These are phyloP conservation scores for Brachionus koreanus DNA, from an alignment of 1,140 invertebrate species.

Conservation along the genomic window DNA sequence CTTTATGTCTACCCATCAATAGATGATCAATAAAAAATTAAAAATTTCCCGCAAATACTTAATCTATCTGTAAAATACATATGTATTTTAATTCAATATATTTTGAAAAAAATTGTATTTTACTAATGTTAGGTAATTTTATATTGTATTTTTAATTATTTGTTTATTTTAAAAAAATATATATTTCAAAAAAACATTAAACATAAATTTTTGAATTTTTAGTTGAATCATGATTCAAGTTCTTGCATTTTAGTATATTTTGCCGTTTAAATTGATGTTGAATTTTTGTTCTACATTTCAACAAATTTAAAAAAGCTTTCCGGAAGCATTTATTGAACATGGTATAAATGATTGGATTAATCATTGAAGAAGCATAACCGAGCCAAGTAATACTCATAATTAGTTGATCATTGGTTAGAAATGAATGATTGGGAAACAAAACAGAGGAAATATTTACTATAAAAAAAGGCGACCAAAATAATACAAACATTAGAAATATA, in stretches of 20 bases:
- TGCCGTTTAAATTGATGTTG: conserved; percentile 44
- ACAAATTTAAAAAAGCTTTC: conserved; percentile 50
- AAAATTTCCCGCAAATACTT: too few relatives aligned
- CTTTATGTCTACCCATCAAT: too few relatives aligned
- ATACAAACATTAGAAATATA: conserved; percentile 56
- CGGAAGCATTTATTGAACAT: conserved; percentile 59
- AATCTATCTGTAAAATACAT: too few relatives aligned
- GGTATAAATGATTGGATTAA: conserved; percentile 60
- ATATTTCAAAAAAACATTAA: not conserved
- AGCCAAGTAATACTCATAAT: conserved; percentile 57
- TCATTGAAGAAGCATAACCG: conserved; percentile 57
- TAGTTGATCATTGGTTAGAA: conserved; percentile 47
- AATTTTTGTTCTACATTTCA: conserved; percentile 46
- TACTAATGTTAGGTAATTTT: too few relatives aligned
- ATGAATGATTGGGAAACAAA: conserved; percentile 49
- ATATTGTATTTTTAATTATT: too few relatives aligned
- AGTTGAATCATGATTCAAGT: not conserved
- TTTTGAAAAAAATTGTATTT: too few relatives aligned
- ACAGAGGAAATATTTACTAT: conserved; percentile 54
- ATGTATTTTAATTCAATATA: too few relatives aligned
- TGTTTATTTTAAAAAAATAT: too few relatives aligned
- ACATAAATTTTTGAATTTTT: conserved; percentile 1
- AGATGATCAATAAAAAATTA: too few relatives aligned
- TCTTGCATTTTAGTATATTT: not conserved
- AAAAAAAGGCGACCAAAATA: conserved; percentile 58